Base-by-base conservation (phyloP, 92 coral and sea anemone species). In the Palythoa heliodiscus region DNA sequence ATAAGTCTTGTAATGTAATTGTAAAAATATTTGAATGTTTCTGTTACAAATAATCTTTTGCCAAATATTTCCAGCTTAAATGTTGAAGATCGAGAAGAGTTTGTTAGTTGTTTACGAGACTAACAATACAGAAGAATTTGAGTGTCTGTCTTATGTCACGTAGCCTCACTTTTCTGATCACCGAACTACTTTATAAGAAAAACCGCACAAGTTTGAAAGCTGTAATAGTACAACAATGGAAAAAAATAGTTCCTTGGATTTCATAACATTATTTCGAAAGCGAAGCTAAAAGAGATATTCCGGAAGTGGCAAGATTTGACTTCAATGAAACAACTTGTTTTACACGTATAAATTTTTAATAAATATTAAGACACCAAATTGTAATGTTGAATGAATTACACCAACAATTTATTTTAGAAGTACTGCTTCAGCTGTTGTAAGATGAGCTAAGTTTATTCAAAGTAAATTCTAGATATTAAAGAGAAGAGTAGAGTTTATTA, bases 81-180 rank as follows among this genome's bases (percentile, higher is more conserved):
- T 40, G 71, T 54, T 55, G 40, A 37, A 29, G 7, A 61, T 48
- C 58, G 57, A 53, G 16, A 35, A 17, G 37, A 11, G 83, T 35
- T 60, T 43, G 71, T 16, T 0, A 19, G 35, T 47, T n/a, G 64
- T 78, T 60, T 68, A 60, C 64, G 50, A 39, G 29, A 61, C 39
- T 17, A 76, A 43, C 70, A 60, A 39, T 35, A 58, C 54, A 8
- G 9, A 47, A 19, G 14, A 35, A 75, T 52, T 25, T 4, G 12
- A 37, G 43, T 2, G 60, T 76, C 43, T 76, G 68, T 52, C 35
- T n/a, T 17, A 29, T 77, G 83, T 77, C 83, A 77, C 83, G 83
- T 77, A 77, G 16, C 20, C 5, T 23, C 11, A 38, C 15, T 47
- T 11, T 50, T n/a, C 16, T 29, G 61, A 78, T n/a, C 71, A 76